Conservation (phyloP, 2,888 invertebrate genomes). For the Pocota personata region DNA sequence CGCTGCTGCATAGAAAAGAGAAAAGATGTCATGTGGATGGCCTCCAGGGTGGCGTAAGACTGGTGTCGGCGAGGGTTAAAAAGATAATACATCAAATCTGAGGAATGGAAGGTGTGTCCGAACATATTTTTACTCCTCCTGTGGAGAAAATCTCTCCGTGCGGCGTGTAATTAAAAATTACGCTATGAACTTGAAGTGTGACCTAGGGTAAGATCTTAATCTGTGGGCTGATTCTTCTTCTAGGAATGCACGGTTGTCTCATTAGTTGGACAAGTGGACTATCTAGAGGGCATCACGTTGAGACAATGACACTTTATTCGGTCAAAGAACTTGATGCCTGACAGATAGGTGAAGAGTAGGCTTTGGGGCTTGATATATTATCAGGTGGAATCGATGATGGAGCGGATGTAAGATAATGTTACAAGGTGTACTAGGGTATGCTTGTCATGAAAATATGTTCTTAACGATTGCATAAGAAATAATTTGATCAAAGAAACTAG, state of each 20-base stretch:
- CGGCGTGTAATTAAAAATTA: slow-evolving; percentile 60
- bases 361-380: no score
- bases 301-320: not conserved
- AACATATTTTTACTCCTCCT: slow-evolving; percentile 12
- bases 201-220: slow-evolving; percentile 70
- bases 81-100: slow-evolving; percentile 65
- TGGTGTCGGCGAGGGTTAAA: slow-evolving; percentile 69
- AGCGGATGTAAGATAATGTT: no score
- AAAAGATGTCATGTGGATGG: slow-evolving; percentile 71
- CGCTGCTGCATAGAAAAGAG: not conserved
- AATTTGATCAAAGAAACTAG: no score
- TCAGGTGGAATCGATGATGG: no score
- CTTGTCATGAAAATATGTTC: no score
- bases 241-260: slow-evolving; percentile 29
- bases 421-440: no score
- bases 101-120: slow-evolving; percentile 47
- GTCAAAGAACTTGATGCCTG: slow-evolving; percentile 10
- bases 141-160: not conserved
- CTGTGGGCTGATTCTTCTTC: slow-evolving; percentile 38
- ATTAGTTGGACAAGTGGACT: slow-evolving; percentile 45
- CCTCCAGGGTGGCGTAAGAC: slow-evolving; percentile 72
- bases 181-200: slow-evolving; percentile 62
- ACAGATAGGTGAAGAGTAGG: no score
- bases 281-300: slow-evolving; percentile 16
- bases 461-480: no score